Conservation (phyloP, 64 coral and sea anemone species). For the Montipora capricornis region DNA sequence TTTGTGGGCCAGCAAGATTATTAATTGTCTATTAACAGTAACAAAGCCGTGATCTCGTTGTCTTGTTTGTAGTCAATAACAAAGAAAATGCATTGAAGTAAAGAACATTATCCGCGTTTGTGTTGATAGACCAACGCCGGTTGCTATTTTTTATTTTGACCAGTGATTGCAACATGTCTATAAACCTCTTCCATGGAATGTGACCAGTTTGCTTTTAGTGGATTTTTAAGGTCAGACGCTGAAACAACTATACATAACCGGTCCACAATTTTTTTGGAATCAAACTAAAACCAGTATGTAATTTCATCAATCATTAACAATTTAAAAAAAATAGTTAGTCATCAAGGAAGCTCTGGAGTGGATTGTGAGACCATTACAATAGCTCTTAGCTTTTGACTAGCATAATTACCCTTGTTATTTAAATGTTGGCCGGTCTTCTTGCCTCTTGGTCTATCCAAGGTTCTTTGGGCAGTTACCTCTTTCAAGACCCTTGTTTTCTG, state of each 20-base stretch:
- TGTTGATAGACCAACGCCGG: neutral
- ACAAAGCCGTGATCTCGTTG: neutral
- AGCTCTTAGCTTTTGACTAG: neutral
- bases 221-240: no score
- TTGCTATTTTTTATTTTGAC: neutral
- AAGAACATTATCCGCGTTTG: neutral
- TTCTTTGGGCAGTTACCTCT: neutral
- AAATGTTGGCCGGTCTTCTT: neutral
- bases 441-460: neutral
- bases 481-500: neutral
- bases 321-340: neutral
- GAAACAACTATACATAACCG: no score
- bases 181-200: no score
- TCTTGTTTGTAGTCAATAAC: constrained; percentile 14
- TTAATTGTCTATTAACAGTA: constrained; percentile 35
- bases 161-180: neutral
- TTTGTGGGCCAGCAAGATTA: neutral
- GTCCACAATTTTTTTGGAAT: no score
- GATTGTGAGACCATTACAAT: constrained; percentile 1
- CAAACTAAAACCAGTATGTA: neutral
- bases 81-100: constrained; percentile 8
- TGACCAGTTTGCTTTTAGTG: no score
- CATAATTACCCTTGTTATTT: constrained; percentile 10
- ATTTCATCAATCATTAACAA: neutral
- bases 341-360: neutral